phyloP scores from a whole-genome alignment of 2,888 invertebrate species.

The Drosophila prostipennis region DNA sequence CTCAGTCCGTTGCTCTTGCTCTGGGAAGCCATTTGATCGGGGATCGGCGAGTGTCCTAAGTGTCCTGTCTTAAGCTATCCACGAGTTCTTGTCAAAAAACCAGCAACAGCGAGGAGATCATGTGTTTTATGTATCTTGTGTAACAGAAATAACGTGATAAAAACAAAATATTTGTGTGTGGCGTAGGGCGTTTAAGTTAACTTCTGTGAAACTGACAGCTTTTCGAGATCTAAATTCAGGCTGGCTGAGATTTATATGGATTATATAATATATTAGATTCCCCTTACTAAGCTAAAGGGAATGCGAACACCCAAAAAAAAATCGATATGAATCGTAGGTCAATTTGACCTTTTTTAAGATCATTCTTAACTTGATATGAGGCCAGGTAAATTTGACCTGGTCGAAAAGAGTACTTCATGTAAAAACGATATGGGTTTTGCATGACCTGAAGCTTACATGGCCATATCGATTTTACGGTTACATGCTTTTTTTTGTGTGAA shows the following conservation, averaged over 20 bases:
- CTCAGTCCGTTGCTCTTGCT: slow-evolving; percentile 24
- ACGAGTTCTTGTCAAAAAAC: neutral
- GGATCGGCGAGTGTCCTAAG: too few relatives aligned
- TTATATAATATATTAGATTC: neutral
- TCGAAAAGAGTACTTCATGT: too few relatives aligned
- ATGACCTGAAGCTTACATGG: too few relatives aligned
- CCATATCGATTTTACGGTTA: too few relatives aligned
- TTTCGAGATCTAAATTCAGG: neutral
- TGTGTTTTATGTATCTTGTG: neutral
- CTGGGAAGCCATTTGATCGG: slow-evolving; percentile 40
- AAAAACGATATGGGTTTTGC: too few relatives aligned
- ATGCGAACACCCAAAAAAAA: too few relatives aligned
- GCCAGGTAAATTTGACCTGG: too few relatives aligned
- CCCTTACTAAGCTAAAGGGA: too few relatives aligned
- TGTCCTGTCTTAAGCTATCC: slow-evolving; percentile 1
- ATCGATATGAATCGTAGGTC: too few relatives aligned
- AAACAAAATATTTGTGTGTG: neutral
- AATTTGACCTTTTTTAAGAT: too few relatives aligned
- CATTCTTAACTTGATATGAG: too few relatives aligned
- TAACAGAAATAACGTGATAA: slow-evolving; percentile 1
- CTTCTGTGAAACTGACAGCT: slow-evolving; percentile 3
- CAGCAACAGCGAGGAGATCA: neutral
- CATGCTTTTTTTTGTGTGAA: too few relatives aligned
- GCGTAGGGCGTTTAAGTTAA: neutral
- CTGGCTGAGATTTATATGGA: neutral